Evolutionary conservation across 2,113 vertebrate species (phyloP).

Genomic region (Saguinus midas): DNA sequence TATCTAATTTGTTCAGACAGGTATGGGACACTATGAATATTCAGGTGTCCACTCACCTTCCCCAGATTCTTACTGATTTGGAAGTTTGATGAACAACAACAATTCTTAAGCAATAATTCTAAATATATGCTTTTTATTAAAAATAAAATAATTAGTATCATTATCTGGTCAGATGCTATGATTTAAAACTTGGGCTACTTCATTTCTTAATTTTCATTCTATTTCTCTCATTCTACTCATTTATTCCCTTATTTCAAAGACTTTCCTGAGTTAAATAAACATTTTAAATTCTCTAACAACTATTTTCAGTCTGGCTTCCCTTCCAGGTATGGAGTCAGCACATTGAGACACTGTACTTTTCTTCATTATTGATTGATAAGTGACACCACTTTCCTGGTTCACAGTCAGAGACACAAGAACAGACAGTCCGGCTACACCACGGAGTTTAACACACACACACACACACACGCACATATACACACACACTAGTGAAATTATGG

Average conservation of each 20-base stretch:
- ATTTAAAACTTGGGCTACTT: slow-evolving; percentile 3
- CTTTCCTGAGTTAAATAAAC: slow-evolving; percentile 37
- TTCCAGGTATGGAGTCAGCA: slow-evolving; percentile 75
- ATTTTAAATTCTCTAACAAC: slow-evolving; percentile 45
- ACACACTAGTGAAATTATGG: neutral
- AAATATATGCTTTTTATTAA: neutral
- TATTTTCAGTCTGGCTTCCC: slow-evolving; percentile 57
- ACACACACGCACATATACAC: neutral
- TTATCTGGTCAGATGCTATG: neutral
- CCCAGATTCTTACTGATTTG: neutral
- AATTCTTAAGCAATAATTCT: slow-evolving; percentile 3
- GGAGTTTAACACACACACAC: neutral
- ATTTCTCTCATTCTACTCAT: neutral
- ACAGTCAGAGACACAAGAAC: slow-evolving; percentile 73
- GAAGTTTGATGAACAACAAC: neutral
- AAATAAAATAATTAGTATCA: neutral
- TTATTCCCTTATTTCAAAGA: slow-evolving; percentile 29
- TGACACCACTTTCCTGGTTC: slow-evolving; percentile 79
- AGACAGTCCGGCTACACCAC: slow-evolving; percentile 76
- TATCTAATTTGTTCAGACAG: neutral
- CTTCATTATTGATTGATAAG: slow-evolving; percentile 86
- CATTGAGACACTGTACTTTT: slow-evolving; percentile 77
- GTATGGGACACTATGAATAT: neutral
- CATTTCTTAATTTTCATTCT: neutral
- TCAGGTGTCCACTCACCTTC: neutral